Evolutionary conservation across 2,797 vertebrate species (phyloP).

Genomic region (Enteromius treurensis): DNA sequence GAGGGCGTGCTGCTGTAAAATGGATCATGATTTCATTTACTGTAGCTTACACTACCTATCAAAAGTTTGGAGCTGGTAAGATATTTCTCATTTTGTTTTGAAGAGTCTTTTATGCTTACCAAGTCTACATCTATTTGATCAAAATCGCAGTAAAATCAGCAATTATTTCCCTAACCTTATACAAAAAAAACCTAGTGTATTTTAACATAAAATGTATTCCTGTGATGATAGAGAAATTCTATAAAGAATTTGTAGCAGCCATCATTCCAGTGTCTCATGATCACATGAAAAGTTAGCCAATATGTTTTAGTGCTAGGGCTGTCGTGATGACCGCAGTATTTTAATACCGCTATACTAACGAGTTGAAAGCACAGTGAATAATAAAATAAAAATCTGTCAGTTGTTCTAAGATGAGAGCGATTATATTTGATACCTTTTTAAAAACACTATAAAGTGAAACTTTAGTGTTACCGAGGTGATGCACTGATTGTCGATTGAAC

Average conservation of each 20-base stretch:
- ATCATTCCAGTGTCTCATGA: background rate
- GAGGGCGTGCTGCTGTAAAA: slow-evolving; percentile 49
- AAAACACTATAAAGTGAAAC: too few species aligned
- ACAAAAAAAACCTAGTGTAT: background rate
- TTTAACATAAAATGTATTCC: background rate
- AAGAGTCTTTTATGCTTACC: background rate
- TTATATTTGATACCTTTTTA: background rate
- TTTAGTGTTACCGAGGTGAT: too few species aligned
- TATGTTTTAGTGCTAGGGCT: background rate
- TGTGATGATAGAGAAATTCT: background rate
- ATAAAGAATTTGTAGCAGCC: background rate
- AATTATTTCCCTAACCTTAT: too few species aligned
- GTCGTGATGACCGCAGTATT: background rate
- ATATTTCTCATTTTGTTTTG: background rate
- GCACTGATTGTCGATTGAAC: too few species aligned
- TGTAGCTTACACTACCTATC: background rate
- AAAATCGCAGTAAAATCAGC: slow-evolving; percentile 11
- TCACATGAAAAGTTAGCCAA: background rate
- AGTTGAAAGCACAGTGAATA: background rate
- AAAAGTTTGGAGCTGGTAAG: slow-evolving; percentile 7
- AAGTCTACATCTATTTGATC: slow-evolving; percentile 10
- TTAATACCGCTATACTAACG: background rate
- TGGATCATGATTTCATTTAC: background rate
- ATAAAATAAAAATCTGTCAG: background rate
- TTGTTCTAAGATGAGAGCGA: too few species aligned